Conservation (phyloP, 1,140 invertebrate genomes). For the Melitaea cinxia region DNA sequence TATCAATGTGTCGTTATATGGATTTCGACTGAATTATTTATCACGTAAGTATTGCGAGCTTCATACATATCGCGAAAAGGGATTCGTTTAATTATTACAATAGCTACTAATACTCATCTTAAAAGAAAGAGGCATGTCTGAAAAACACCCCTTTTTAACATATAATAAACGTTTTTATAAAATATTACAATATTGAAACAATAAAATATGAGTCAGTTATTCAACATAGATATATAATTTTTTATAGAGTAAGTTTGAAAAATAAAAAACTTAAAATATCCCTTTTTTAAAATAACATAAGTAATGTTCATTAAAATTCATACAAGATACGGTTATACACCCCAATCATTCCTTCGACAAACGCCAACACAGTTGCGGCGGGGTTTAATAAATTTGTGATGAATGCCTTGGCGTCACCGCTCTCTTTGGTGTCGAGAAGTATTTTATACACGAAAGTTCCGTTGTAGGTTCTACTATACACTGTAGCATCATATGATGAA, state of each 20-base stretch:
- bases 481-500: conserved; percentile 32
- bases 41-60: not conserved
- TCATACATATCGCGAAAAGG: not conserved
- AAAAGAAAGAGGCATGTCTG: too few relatives aligned
- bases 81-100: too few relatives aligned
- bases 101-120: too few relatives aligned
- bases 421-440: conserved; percentile 15
- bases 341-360: not conserved
- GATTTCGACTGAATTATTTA: not conserved
- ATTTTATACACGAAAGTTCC: conserved; percentile 47
- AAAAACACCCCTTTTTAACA: too few relatives aligned
- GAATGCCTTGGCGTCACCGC: not conserved
- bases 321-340: conserved; percentile 5
- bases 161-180: too few relatives aligned
- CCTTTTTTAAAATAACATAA: too few relatives aligned
- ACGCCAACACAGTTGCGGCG: conserved; percentile 22
- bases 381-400: conserved; percentile 14
- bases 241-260: too few relatives aligned
- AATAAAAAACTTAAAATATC: too few relatives aligned
- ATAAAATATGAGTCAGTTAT: too few relatives aligned
- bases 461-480: conserved; percentile 44
- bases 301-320: conserved; percentile 1
- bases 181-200: too few relatives aligned
- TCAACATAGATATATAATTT: too few relatives aligned
- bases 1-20: not conserved